phyloP scores from a whole-genome alignment of 2,113 vertebrate species.

The Semnopithecus entellus region DNA sequence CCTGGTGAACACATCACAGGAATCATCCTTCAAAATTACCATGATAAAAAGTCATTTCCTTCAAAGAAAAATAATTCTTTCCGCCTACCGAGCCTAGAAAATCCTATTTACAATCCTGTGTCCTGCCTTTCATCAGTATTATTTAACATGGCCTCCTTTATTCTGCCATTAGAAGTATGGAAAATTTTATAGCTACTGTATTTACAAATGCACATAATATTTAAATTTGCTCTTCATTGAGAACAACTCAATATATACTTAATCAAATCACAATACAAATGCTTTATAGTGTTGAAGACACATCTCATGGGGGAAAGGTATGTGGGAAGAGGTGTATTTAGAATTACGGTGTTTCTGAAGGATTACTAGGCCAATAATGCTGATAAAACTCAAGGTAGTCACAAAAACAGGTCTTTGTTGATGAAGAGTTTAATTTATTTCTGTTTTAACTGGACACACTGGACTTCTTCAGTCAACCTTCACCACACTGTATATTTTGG shows the following conservation, averaged over 20 bases:
- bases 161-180: conserved; percentile 78
- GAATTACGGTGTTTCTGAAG: conserved; percentile 78
- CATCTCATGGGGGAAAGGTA: conserved; percentile 54
- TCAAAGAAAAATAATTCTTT: conserved; percentile 88
- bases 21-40: conserved; percentile 86
- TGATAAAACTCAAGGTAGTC: conserved; percentile 83
- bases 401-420: conserved; percentile 80
- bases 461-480: conserved; percentile 93
- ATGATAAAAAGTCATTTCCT: conserved; percentile 87
- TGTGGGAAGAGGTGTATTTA: conserved; percentile 73
- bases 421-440: conserved; percentile 83
- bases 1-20: conserved; percentile 80
- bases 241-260: conserved; percentile 81
- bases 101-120: conserved; percentile 86
- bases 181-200: conserved; percentile 83
- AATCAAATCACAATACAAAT: conserved; percentile 86
- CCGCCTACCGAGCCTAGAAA: conserved; percentile 87
- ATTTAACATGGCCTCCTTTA: conserved; percentile 79
- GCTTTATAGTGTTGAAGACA: conserved; percentile 81
- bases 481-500: conserved; percentile 99
- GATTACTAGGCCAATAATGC: conserved; percentile 83
- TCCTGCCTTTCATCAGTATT: conserved; percentile 83
- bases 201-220: conserved; percentile 89
- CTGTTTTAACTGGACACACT: conserved; percentile 75
- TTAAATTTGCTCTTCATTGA: conserved; percentile 80